Base-by-base conservation (phyloP, 1,140 invertebrate genomes). In the Drosophila willistoni region DNA sequence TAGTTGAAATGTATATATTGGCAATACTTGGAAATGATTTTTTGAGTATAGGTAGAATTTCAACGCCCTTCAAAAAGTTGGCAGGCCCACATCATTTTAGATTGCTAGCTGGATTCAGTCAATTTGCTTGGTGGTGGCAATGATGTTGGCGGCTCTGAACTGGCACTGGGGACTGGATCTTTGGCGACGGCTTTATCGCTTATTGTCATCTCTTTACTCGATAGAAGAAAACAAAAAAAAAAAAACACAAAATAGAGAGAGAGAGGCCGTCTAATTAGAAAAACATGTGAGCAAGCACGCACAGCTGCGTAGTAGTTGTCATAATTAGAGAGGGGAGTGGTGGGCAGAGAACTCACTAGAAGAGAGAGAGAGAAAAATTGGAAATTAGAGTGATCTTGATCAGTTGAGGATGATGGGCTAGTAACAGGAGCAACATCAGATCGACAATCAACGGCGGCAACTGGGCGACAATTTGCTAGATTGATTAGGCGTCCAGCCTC, bases 271-370 rank as follows among this genome's bases (percentile, higher is more conserved):
- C 84, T 89, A 89, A 89, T 89, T 89, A 89, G 85, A 89, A 89
- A 89, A 89, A 72, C 85, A 89, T 77, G 85, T 89, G 84, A 89
- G 84, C 84, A 89, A 89, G 84, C 84, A 89, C 85, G 83, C 83
- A 87, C 79, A 89, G 71, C 80, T 81, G 81, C 77, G 80, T 89
- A 90, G 85, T 89, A 89, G 85, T 89, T 89, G 85, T 89, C 84
- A 89, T 89, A 89, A 89, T 89, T 89, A 89, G 85, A 89, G 73
- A 77, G 70, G 3, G 4, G 44, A 22, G 44, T 10, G 17, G 10
- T 1, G 7, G 7, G n/a, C 1, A 22, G 41, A 14, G 14, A 7
- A n/a, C 4, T 25, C 25, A 25, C 25, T 14, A n/a, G 3, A n/a
- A 44, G 4, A 14, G 9, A 51, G 17, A 51, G 44, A 19, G 51